Conservation (phyloP, 2,888 invertebrate species). For the Minunthozetes semirufus region DNA sequence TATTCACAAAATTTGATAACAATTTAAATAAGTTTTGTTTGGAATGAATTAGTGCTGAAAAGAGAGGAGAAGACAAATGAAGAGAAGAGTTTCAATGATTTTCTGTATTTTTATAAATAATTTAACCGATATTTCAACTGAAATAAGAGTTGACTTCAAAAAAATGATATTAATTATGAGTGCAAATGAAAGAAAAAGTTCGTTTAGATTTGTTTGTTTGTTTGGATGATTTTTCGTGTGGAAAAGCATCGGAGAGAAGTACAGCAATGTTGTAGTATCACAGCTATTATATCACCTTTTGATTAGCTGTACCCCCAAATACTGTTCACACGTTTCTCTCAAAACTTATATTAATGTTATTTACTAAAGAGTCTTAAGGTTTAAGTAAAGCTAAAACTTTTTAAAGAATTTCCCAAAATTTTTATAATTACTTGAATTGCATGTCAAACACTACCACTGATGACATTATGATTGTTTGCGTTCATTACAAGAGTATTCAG, state of each 20-base stretch:
- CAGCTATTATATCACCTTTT: slow-evolving; percentile 27
- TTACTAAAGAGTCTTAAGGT: neutral
- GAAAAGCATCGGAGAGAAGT: neutral
- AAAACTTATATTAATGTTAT: neutral
- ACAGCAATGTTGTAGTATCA: slow-evolving; percentile 33
- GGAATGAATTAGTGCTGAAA: slow-evolving; percentile 18
- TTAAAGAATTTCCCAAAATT: neutral
- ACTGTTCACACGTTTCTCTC: slow-evolving; percentile 10
- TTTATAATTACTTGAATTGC: neutral
- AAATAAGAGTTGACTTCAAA: neutral
- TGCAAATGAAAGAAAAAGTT: neutral
- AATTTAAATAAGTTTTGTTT: slow-evolving; percentile 15
- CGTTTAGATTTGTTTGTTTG: neutral
- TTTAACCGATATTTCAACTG: neutral
- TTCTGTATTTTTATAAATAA: neutral
- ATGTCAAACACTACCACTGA: neutral
- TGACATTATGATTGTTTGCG: slow-evolving; percentile 10
- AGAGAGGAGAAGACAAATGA: neutral
- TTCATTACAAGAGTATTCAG: neutral
- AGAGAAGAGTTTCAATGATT: neutral
- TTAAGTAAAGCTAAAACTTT: slow-evolving; percentile 21
- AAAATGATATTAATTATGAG: neutral
- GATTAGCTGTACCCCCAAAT: slow-evolving; percentile 24
- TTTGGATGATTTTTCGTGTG: neutral
- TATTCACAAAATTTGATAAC: neutral